phyloP scores from a whole-genome alignment of 2,888 invertebrate genomes.

The Lamproptera curius region DNA sequence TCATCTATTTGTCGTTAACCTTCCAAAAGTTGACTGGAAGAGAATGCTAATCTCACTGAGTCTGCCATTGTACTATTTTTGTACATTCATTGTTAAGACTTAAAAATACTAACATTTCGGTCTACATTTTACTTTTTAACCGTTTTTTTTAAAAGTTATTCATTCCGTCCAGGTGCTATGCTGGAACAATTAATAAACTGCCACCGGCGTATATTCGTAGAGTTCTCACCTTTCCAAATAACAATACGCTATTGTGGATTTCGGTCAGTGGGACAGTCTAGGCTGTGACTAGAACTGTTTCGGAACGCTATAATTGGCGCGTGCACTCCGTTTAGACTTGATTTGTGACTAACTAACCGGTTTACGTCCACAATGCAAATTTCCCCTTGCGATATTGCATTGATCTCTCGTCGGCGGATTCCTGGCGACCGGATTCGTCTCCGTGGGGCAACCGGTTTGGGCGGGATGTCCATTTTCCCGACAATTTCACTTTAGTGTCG shows the following conservation, averaged over 20 bases:
- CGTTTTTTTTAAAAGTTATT: too few relatives aligned
- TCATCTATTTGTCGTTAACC: too few relatives aligned
- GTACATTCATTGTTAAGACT: too few relatives aligned
- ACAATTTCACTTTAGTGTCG: constrained; percentile 28
- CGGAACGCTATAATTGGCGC: not conserved
- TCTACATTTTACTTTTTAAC: too few relatives aligned
- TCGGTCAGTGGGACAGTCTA: not conserved
- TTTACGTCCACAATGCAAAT: constrained; percentile 45
- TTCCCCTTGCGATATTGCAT: constrained; percentile 43
- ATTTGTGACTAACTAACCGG: constrained; percentile 11
- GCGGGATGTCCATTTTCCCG: constrained; percentile 29
- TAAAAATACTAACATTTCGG: too few relatives aligned
- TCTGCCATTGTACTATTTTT: too few relatives aligned
- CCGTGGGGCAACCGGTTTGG: constrained; percentile 29
- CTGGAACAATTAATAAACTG: too few relatives aligned
- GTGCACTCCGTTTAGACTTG: constrained; percentile 1
- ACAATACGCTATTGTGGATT: not conserved
- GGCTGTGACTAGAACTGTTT: too few relatives aligned
- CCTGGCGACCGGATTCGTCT: constrained; percentile 33
- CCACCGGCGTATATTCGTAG: not conserved
- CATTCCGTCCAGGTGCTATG: too few relatives aligned
- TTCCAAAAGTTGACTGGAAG: too few relatives aligned
- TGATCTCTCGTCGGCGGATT: constrained; percentile 31
- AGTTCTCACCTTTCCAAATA: not conserved
- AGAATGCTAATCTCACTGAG: too few relatives aligned